Base-by-base conservation (phyloP, 1,140 invertebrate species). In the Drosophila lacteicornis region DNA sequence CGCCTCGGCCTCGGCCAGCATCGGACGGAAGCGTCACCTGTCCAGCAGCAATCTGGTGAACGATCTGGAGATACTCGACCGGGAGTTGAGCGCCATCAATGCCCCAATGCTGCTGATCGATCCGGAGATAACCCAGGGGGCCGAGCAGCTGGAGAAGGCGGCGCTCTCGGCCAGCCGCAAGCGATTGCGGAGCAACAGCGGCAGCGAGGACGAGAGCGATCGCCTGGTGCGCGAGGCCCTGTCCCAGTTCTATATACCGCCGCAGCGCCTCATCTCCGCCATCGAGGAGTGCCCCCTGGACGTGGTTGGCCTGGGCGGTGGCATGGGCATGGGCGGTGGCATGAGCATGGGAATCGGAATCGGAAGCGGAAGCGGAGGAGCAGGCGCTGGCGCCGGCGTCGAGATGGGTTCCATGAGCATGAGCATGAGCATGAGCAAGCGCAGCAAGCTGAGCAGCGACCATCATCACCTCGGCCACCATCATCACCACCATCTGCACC, bases 211-310 rank as follows among this genome's bases (percentile, higher is more conserved):
- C 43, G 94, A 95, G 40, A 94, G 95, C 68, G 94, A 94, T 76
- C 94, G 94, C 33, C 93, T 95, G 84, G 94, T 95, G 25, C 94
- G 95, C 45, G 95, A 95, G 65, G 95, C 95, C 1, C 92, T 95
- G 1, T 95, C 94, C 33, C 95, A 96, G 74, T 96, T 96, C 76
- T 96, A 96, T 87, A 95, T 96, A 91, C 95, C 96, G 47, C 96
- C 95, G 0, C 95, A 95, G 12, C 93, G 95, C 50, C 93, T 96
- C 70, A 93, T 96, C 49, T 95, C 96, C 6, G 94, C 95, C 47
- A 95, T 96, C 40, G 95, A 96, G 82, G 95, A 95, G 36, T 93
- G 91, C 30, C 92, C 92, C 0, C 30, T 92, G 43, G 92, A 93
- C 69, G 81, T 91, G n/a, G 90, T 88, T 0, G 84, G 84, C 0